These are phyloP conservation scores for Stenodema calcarata DNA, from an alignment of 2,888 invertebrate genomes.

Conservation along the genomic window DNA sequence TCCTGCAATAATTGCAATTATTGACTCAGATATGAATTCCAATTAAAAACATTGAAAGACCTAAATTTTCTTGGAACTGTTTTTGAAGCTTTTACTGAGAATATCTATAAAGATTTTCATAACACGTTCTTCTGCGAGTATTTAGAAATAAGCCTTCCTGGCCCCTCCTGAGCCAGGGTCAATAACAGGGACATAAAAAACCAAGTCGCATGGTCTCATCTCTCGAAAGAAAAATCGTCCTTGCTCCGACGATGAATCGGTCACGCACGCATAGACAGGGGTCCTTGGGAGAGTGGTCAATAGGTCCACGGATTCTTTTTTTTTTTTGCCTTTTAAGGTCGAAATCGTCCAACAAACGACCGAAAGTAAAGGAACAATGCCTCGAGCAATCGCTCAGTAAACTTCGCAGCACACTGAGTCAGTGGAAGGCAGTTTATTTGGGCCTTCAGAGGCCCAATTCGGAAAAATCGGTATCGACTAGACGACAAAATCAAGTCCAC, in stretches of 20 bases:
- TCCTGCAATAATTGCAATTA: too few relatives aligned
- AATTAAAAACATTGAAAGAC: too few relatives aligned
- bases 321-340: neutral
- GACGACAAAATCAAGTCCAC: too few relatives aligned
- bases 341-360: neutral
- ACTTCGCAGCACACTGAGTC: neutral
- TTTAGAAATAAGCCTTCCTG: neutral
- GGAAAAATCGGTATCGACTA: too few relatives aligned
- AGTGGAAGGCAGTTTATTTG: neutral
- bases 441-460: too few relatives aligned
- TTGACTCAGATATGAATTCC: too few relatives aligned
- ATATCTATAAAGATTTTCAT: neutral
- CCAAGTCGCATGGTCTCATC: neutral
- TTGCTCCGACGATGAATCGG: neutral
- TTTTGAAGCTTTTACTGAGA: too few relatives aligned
- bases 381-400: neutral
- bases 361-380: neutral
- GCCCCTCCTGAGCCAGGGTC: neutral
- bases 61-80: too few relatives aligned
- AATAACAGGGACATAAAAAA: neutral
- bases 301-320: neutral
- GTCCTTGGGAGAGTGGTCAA: neutral
- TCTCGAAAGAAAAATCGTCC: neutral
- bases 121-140: neutral
- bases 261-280: neutral